Base-by-base conservation (phyloP, 1,140 invertebrate genomes). In the Microplitis mediator region DNA sequence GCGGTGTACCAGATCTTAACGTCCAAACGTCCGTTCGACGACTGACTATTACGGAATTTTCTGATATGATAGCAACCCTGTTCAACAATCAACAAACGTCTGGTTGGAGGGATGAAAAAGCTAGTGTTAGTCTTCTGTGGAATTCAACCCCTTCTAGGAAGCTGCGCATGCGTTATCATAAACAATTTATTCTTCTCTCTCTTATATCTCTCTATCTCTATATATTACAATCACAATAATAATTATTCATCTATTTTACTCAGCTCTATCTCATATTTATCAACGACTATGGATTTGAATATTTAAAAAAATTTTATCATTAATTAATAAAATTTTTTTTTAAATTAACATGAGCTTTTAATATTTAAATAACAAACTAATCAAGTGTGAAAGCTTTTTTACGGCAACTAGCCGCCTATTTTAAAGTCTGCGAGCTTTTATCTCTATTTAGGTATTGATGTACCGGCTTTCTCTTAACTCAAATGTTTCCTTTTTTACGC, bases 401-500 rank as follows among this genome's bases (percentile, higher is more conserved):
- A 9, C 8, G 9, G 3, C 4, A 58, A 23, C 16, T n/a, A 31
- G 3, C 23, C 9, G 4, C 8, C 2, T 35, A 35, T 63, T 45
- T 71, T 54, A 45, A 52, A 36, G 51, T 62, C 9, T 16, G 54
- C 51, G 35, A 50, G 39, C 51, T 32, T 13, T n/a, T 52, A 8
- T 9, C 60, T 62, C 50, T 60, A 31, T 51, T 60, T 69, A 31
- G n/a, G 31, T 32, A 51, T 32, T 39, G 60, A 62, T 58, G 36
- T 8, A n/a, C 45, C 60, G 56, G 23, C 36, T n/a, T 61, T 23
- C 39, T 9, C 35, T 58, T 61, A 36, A 6, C 14, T 69, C n/a
- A 54, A 45, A 11, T 35, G 32, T 13, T 64, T 71, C 69, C 69
- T 71, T 45, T 54, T 71, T 64, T 64, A 71, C 60, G 69, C 61